Conservation (phyloP, 2,797 vertebrate genomes). For the Odontamblyopus lacepedii region DNA sequence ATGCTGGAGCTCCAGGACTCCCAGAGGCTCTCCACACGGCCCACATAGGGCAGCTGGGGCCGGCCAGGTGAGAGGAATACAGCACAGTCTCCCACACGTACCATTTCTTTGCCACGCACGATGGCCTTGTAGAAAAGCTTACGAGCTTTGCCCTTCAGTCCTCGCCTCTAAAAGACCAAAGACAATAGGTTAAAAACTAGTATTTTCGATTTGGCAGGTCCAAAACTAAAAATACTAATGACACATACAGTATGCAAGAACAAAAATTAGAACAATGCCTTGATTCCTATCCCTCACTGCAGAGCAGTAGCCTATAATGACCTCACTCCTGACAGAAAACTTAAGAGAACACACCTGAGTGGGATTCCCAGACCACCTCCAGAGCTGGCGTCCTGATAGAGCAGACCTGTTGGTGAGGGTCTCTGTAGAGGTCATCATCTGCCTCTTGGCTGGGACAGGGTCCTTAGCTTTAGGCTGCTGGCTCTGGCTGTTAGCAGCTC, state of each 20-base stretch:
- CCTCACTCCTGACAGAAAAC: neutral
- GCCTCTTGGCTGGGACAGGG: conserved; percentile 81
- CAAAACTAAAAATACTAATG: neutral
- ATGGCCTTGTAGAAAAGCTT: conserved; percentile 99
- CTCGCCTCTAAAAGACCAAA: conserved; percentile 83
- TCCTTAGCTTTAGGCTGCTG: conserved; percentile 86
- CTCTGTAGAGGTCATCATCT: conserved; percentile 91
- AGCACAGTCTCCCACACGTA: conserved; percentile 92
- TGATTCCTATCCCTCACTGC: neutral
- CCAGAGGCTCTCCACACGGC: conserved; percentile 97
- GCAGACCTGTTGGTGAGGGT: conserved; percentile 86
- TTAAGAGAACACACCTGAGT: conserved; percentile 83
- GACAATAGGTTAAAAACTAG: conserved; percentile 24
- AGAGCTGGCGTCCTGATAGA: conserved; percentile 90
- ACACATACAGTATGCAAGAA: neutral
- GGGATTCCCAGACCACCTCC: conserved; percentile 97
- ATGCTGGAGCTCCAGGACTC: conserved; percentile 99
- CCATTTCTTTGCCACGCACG: conserved; percentile 92
- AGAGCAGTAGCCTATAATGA: neutral
- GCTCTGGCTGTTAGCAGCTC: conserved; percentile 42
- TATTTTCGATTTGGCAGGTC: conserved; percentile 14
- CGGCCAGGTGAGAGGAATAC: conserved; percentile 95
- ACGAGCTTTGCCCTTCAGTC: conserved; percentile 95
- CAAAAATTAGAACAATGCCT: neutral
- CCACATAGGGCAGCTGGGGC: conserved; percentile 95